Evolutionary conservation across 1,140 invertebrate species (phyloP), one percentile per base, ranked within the genome.

Genomic region (Drosophila melanica): DNA sequence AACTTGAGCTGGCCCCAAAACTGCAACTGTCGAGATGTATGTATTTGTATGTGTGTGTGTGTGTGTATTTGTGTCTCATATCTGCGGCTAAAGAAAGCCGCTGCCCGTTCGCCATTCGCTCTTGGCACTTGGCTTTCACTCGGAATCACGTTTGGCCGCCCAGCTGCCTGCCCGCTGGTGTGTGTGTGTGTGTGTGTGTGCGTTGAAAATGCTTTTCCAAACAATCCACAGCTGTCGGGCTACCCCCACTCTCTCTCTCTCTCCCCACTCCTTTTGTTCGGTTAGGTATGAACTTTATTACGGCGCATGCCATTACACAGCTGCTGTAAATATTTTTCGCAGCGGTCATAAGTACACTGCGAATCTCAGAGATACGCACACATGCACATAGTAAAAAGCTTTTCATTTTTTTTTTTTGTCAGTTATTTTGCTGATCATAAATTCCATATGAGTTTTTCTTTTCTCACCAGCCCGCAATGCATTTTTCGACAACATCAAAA

Each of bases 241-340:
- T 33, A 9, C 33, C 8, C 9, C 2, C 33, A 0, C 33, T 5
- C 33, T 6, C 33, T 35, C 33, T 10, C 33, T 5, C 33, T 35
- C 27, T 14, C 58, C 18, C 30, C 50, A 64, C 72, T 66, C 77
- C 72, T 64, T 44, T 35, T 60, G 59, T 79, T 47, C 66, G 60
- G 50, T n/a, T 65, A 39, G 62, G 69, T 59, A 47, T 60, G 64
- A 77, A 67, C 78, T 81, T 81, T 81, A 81, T 81, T 81, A 74
- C 79, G 47, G 66, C 66, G 63, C 58, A 72, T 73, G 78, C 73
- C 78, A 77, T 73, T 73, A 57, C 74, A 66, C 69, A 81, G 74
- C 65, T 75, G 79, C 75, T 78, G 79, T 81, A 81, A 81, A 81
- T 81, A 81, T 81, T 78, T 81, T 77, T 51, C 62, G 42, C 44